phyloP scores from a whole-genome alignment of 2,797 vertebrate genomes.

The Peromyscus eremicus region DNA sequence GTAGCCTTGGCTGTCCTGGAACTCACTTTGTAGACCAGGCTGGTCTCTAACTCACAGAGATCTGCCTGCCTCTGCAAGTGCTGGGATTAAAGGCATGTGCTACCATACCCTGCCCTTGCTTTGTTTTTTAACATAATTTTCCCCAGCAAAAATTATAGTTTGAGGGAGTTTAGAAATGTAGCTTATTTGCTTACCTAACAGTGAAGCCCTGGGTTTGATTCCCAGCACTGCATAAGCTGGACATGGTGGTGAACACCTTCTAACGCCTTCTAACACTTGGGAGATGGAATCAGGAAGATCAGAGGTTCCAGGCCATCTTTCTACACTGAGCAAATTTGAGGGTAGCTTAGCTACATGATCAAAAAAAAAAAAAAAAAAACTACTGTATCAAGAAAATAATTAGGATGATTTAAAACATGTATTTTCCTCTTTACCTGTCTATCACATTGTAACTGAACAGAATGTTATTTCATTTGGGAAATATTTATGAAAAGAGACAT shows the following conservation, averaged over 20 bases:
- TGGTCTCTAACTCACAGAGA: background rate
- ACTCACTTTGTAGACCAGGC: background rate
- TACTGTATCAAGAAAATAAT: background rate
- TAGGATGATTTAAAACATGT: background rate
- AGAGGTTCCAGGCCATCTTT: background rate
- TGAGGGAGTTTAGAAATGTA: background rate
- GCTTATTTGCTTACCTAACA: background rate
- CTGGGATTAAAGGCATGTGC: too few species aligned
- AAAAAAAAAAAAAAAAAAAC: background rate
- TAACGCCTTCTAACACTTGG: background rate
- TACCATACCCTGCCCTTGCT: background rate
- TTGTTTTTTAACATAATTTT: background rate
- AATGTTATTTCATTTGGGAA: slow-evolving; percentile 18
- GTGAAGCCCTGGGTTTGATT: background rate
- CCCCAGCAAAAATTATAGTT: background rate
- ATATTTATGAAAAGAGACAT: background rate
- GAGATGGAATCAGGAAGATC: background rate
- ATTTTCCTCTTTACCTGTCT: background rate
- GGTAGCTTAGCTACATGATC: background rate
- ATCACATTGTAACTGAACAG: background rate
- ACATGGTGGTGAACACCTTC: background rate
- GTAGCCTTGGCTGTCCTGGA: background rate
- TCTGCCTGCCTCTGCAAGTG: too few species aligned
- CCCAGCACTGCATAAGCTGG: too few species aligned
- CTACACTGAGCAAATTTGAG: background rate